Evolutionary conservation across 2,888 invertebrate genomes (phyloP).

Genomic region (Dyspetes luteomarginatus): DNA sequence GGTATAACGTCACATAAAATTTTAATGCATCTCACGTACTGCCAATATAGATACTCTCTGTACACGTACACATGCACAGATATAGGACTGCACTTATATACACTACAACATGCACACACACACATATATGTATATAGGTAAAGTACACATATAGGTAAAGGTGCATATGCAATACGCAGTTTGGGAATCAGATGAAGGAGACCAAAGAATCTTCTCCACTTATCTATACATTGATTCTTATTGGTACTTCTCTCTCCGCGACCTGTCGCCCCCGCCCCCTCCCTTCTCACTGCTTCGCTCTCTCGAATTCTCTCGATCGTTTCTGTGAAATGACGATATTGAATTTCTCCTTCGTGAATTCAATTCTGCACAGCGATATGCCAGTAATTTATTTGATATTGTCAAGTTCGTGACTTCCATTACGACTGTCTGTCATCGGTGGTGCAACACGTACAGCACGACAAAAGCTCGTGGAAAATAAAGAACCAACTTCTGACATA

Average conservation of each 20-base stretch:
- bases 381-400: background rate
- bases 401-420: background rate
- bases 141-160: constrained; percentile 11
- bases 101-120: background rate
- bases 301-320: background rate
- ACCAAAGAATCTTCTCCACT: constrained; percentile 24
- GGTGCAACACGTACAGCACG: background rate
- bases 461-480: background rate
- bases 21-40: too few species aligned
- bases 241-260: constrained; percentile 35
- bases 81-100: too few species aligned
- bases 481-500: constrained; percentile 5
- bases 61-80: background rate
- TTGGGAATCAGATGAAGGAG: background rate
- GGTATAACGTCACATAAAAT: too few species aligned
- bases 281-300: background rate
- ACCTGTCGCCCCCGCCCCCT: background rate
- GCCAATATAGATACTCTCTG: too few species aligned
- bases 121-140: background rate
- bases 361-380: background rate
- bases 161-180: too few species aligned
- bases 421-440: background rate
- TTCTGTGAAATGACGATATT: background rate
- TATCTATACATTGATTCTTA: constrained; percentile 18
- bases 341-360: background rate